Conservation (phyloP, 2,888 invertebrate species). For the Graphium colonna region DNA sequence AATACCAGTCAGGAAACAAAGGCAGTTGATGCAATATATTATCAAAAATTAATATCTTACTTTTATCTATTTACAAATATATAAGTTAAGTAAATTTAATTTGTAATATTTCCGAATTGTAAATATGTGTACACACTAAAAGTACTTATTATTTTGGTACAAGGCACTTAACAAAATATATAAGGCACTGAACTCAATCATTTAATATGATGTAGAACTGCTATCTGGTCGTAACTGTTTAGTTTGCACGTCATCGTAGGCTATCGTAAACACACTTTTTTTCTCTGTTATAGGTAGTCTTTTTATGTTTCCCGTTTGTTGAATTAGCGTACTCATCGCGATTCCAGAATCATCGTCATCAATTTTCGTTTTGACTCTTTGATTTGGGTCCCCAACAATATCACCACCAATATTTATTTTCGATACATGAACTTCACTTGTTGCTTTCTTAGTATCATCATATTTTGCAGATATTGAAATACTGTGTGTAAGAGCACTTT, state of each 20-base stretch:
- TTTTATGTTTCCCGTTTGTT: conserved; percentile 78
- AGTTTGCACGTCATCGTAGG: conserved; percentile 94
- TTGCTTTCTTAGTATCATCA: conserved; percentile 52
- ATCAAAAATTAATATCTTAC: conserved; percentile 29
- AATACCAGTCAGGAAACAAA: conserved; percentile 65
- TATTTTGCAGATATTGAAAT: conserved; percentile 71
- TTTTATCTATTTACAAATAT: conserved; percentile 30
- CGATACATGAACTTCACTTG: conserved; percentile 79
- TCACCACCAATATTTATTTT: conserved; percentile 75
- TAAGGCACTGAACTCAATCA: conserved; percentile 22
- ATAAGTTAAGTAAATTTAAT: conserved; percentile 27
- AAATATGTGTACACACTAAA: conserved; percentile 18
- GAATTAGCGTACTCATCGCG: conserved; percentile 82
- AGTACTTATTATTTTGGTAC: conserved; percentile 16
- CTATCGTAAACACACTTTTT: conserved; percentile 95
- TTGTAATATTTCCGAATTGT: conserved; percentile 39
- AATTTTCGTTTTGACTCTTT: conserved; percentile 51
- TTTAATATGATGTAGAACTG: conserved; percentile 84
- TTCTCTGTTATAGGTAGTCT: conserved; percentile 89
- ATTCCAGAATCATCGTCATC: conserved; percentile 91
- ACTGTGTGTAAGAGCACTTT: conserved; percentile 68
- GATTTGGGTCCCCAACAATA: conserved; percentile 34
- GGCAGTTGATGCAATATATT: conserved; percentile 54
- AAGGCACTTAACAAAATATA: conserved; percentile 52
- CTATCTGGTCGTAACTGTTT: conserved; percentile 90